Evolutionary conservation across 2,113 vertebrate species (phyloP).

Genomic region (Hyperopisus bebe): DNA sequence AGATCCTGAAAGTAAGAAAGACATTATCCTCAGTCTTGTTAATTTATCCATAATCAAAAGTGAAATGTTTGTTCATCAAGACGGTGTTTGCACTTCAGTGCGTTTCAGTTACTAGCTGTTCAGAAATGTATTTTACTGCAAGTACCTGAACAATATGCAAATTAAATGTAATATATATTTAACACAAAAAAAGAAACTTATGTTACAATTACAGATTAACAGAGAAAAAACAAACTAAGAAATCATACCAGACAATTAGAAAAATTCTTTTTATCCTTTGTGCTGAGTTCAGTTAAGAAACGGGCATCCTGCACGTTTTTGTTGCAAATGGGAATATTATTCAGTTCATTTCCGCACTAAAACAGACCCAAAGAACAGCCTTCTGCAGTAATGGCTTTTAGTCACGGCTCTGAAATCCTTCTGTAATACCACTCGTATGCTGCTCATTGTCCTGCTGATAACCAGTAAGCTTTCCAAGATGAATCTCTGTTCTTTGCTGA

Average conservation of each 20-base stretch:
- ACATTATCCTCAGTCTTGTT: neutral
- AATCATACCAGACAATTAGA: neutral
- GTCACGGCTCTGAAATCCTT: neutral
- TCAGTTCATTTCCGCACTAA: neutral
- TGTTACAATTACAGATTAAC: neutral
- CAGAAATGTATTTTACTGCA: slow-evolving; percentile 23
- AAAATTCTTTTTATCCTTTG: neutral
- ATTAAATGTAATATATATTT: neutral
- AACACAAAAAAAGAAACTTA: neutral
- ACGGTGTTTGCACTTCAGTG: neutral
- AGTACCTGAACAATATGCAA: neutral
- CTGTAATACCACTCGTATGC: neutral
- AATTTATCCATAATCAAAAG: neutral
- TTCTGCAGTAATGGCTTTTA: neutral
- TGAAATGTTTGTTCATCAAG: neutral
- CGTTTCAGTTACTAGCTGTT: neutral
- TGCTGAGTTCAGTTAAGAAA: neutral
- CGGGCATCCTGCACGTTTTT: neutral
- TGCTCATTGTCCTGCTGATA: neutral
- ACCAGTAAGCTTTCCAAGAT: neutral
- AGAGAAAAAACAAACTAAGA: neutral
- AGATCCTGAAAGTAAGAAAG: neutral
- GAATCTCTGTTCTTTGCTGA: neutral
- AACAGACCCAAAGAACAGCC: slow-evolving; percentile 31
- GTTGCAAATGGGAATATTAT: neutral